phyloP scores from a whole-genome alignment of 2,888 invertebrate genomes.

The Xestia xanthographa region DNA sequence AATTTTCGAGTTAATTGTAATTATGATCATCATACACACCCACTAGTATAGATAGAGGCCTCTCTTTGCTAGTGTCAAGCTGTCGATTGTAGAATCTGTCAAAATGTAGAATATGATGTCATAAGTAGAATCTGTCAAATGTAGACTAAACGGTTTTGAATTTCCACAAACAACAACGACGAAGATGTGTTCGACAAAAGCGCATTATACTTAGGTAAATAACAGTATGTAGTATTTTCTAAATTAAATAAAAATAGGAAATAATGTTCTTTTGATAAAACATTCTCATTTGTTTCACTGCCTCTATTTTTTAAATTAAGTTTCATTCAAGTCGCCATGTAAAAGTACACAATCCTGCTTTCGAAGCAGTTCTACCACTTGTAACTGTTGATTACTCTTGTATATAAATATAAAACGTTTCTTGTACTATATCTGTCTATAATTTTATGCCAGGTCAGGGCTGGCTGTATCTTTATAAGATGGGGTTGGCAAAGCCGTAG shows the following conservation, averaged over 20 bases:
- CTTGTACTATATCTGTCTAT: neutral
- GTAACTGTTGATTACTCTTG: slow-evolving; percentile 19
- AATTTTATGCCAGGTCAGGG: slow-evolving; percentile 23
- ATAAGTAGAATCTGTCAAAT: too few relatives aligned
- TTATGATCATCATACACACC: neutral
- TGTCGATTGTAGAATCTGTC: too few relatives aligned
- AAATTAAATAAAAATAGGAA: too few relatives aligned
- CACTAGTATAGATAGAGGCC: too few relatives aligned
- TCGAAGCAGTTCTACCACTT: slow-evolving; percentile 27
- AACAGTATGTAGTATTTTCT: too few relatives aligned
- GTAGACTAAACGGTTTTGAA: too few relatives aligned
- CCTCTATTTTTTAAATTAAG: too few relatives aligned
- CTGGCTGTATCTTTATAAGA: neutral
- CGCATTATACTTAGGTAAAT: neutral
- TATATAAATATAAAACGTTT: slow-evolving; percentile 16
- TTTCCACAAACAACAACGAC: too few relatives aligned
- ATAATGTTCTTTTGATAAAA: neutral
- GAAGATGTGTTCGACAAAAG: too few relatives aligned
- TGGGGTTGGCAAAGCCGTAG: neutral
- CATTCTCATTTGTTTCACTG: neutral
- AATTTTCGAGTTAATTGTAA: neutral
- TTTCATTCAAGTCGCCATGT: neutral
- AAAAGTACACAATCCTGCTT: slow-evolving; percentile 5
- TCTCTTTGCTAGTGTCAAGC: too few relatives aligned
- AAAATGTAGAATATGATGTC: too few relatives aligned